Conservation (phyloP, 2,797 vertebrate species). For the Aotus griseimembra region DNA sequence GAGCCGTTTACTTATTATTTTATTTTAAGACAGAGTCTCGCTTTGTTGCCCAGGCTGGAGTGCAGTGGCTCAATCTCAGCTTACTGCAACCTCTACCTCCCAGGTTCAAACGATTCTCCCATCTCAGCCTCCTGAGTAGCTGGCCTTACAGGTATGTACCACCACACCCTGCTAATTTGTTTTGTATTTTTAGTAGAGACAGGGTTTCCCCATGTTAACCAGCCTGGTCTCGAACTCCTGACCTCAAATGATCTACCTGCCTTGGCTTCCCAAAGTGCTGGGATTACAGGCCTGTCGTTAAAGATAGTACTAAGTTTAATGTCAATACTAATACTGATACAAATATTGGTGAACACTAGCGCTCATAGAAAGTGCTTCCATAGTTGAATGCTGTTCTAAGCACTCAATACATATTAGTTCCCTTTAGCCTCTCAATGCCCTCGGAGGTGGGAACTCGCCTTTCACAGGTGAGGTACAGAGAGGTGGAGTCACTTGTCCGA, state of each 20-base stretch:
- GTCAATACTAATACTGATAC: too few relatives aligned
- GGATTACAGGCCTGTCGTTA: not conserved
- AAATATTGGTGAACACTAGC: not conserved
- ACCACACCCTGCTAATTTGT: not conserved
- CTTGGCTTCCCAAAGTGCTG: not conserved
- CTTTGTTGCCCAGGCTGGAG: not conserved
- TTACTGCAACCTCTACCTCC: not conserved
- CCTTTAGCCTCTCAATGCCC: not conserved
- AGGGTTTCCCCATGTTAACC: not conserved
- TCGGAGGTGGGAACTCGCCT: not conserved
- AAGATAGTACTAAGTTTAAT: not conserved
- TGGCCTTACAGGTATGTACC: not conserved
- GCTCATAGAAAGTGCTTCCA: accelerated
- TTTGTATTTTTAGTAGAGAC: not conserved
- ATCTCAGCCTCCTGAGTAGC: not conserved
- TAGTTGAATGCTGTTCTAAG: not conserved
- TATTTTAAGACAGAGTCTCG: not conserved
- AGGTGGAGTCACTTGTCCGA: not conserved
- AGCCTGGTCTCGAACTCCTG: not conserved
- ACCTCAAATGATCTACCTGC: not conserved
- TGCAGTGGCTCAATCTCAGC: not conserved
- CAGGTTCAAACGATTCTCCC: not conserved
- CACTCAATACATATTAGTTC: not conserved
- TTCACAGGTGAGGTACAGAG: not conserved
- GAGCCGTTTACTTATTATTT: not conserved